Base-by-base conservation (phyloP, 2,113 vertebrate genomes). In the Osmerus eperlanus region DNA sequence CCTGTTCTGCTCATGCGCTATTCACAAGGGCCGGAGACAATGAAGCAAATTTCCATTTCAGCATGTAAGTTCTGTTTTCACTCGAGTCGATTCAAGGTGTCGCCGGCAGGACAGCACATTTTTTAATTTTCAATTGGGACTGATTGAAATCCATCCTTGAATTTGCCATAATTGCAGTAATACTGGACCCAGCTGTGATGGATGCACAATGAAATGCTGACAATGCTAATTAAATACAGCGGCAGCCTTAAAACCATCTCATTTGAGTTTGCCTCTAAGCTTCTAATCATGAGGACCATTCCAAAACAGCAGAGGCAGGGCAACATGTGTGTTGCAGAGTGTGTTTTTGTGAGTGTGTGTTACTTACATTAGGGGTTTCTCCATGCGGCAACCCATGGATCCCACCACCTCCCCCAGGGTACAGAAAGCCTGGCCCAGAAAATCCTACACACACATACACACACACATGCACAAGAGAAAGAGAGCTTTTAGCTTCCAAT, bases 361-460 rank as follows among this genome's bases (percentile, higher is more conserved):
- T 68, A 95, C 96, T 97, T 84, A 99, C 97, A 91, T 87, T 85
- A 99, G 93, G 72, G 95, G 77, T 76, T 97, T 97, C 85, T 98
- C 95, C 87, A 98, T 73, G 81, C 94, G 94, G 87, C 96, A 95
- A 77, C 96, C 95, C 87, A 95, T 92, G 47, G 96, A 97, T 68
- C 97, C 96, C 68, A 99, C 95, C 61, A 99, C 93, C 90, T 99
- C 97, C 51, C 97, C 97, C 79, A 99, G 81, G 0, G 96, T 98
- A 83, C 97, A 97, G 91, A 95, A 97, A 63, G 94, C 95, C 83
- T 98, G 97, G 72, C 97, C 97, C 91, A 98, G 91, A 91, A 98
- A 98, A 82, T 99, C 97, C 97, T 99, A 87, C 73, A 56, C 86
- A 90, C 74, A 81, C 53, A 89, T 9, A 87, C 14, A 72, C 29